Base-by-base conservation (phyloP, 2,797 vertebrate species). In the Gymnothorax reevesii region DNA sequence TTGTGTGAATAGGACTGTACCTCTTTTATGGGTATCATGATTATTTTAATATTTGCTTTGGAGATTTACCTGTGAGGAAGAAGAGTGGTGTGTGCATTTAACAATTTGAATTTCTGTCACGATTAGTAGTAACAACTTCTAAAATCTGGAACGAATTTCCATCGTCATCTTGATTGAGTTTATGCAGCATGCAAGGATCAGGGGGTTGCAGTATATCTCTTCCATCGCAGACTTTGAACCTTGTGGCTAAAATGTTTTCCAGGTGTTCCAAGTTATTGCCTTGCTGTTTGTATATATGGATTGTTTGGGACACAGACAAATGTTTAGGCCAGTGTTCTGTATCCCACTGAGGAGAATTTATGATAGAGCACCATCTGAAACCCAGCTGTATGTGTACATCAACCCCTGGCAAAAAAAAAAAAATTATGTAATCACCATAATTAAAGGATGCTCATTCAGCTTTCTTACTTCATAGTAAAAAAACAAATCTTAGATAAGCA, bases 301-400 rank as follows among this genome's bases (percentile, higher is more conserved):
- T 25, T 12, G 59, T 20, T 2, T n/a, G 62, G 60, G 77, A 52
- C 12, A 79, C 64, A 6, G 60, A n/a, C 27, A 22, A 17, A 64
- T 7, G 22, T 79, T 42, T 79, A 20, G 42, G 9, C 84, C 15
- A 9, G 0, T 80, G 57, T 22, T 80, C 2, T 64, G 54, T 82
- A 55, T 66, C 33, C 49, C 17, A 15, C 42, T 20, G 17, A 54
- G 57, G 49, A 82, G 60, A 17, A 57, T 27, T 60, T 66, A 42
- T 60, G 9, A 25, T 62, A 55, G 77, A 27, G 25, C 59, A 27
- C 77, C 85, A 86, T 80, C 64, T 69, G 85, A 15, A 27, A 27
- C 25, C 64, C 86, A 86, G 57, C 82, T 69, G 52, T 22, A 7
- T 52, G 15, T 59, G 27, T n/a, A 25, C 64, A 57, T 17, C 15